Conservation (phyloP, 1,140 invertebrate species). For the Trachymyrmex septentrionalis region DNA sequence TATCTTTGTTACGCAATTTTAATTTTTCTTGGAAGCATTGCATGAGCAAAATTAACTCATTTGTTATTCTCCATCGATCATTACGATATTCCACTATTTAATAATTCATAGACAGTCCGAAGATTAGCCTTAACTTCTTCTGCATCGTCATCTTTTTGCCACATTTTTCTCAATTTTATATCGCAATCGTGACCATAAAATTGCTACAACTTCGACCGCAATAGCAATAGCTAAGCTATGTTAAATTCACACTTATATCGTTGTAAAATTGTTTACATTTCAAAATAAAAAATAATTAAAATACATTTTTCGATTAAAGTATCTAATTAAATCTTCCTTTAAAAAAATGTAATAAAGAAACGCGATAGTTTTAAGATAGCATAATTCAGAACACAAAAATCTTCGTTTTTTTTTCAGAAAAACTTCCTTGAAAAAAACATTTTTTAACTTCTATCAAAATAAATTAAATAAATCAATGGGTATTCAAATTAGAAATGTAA, state of each 20-base stretch:
- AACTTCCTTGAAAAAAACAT: neutral
- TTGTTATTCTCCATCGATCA: conserved; percentile 27
- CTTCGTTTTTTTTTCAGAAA: neutral
- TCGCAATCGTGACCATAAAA: no score
- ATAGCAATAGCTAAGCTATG: no score
- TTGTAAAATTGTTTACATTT: neutral
- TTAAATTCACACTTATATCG: neutral
- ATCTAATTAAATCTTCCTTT: neutral
- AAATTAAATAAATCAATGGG: neutral
- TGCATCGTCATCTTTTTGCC: neutral
- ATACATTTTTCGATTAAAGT: neutral
- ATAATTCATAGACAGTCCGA: conserved; percentile 70
- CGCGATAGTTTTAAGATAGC: neutral
- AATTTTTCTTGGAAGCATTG: neutral
- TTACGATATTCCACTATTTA: conserved; percentile 66
- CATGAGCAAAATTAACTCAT: conserved; percentile 57
- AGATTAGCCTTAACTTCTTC: neutral
- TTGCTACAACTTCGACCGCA: no score
- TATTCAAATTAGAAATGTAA: conserved; percentile 52
- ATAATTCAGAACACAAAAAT: neutral
- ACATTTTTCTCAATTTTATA: conserved; percentile 22
- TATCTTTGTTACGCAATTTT: neutral
- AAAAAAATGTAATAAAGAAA: neutral
- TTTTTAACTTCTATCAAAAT: neutral
- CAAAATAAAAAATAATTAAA: neutral